Evolutionary conservation across 2,113 vertebrate species (phyloP), one percentile per base, ranked within the genome.

Genomic region (Oreochromis tanganicae): DNA sequence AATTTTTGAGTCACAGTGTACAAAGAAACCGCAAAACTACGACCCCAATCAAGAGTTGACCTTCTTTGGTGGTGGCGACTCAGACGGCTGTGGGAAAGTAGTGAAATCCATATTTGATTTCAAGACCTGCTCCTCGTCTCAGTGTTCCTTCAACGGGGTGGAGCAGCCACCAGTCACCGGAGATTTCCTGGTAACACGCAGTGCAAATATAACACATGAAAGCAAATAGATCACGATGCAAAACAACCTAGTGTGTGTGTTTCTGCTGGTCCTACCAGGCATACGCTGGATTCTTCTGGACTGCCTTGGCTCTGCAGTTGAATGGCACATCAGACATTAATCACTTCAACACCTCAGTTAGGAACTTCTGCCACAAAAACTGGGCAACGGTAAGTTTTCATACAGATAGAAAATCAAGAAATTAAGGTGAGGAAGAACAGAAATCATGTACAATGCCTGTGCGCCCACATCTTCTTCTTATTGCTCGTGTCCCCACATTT

Each of bases 201-300:
- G n/a, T 24, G 0, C 19, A 85, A 61, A 73, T 36, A 9, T 38
- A 36, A 24, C 5, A 38, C 12, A 4, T 11, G 17, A 8, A 32
- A 32, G 7, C 12, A 46, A 34, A 34, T 5, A 82, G 11, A 32
- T 34, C 6, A 36, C 21, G 5, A 24, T 27, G 24, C 56, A 59
- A 59, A 84, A 19, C 1, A 61, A 56, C 7, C 36, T 9, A 57
- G 48, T 12, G 9, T 52, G 6, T 81, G 8, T 81, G 17, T 68
- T 52, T 89, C 9, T 80, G 2, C 16, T 91, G 83, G 84, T 81
- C 3, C 68, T 32, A 32, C 12, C 83, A 99, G 98, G 98, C 98
- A 3, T 99, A 98, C 80, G 97, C 98, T 13, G 98, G 98, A 56
- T 99, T 98, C 95, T 99, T 96, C 93, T 98, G 94, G 48, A 97